Base-by-base conservation (phyloP, 2,888 invertebrate genomes). In the Drosophila phalerata region DNA sequence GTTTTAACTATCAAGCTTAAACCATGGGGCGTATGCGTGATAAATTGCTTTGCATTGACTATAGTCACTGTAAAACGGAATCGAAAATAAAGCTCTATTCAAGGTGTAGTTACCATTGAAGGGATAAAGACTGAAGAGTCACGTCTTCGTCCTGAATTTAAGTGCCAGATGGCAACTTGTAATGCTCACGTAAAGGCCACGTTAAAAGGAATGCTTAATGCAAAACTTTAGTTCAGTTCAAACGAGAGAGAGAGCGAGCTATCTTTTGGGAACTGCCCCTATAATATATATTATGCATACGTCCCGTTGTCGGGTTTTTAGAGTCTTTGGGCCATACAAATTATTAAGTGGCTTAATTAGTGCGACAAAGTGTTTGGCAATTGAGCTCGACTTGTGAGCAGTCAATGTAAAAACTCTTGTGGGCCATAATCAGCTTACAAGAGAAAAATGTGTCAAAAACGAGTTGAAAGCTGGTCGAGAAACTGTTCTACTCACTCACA, bases 301-400 rank as follows among this genome's bases (percentile, higher is more conserved):
- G 82, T 66, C 63, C 48, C 43, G 68, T 52, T 40, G 65, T 28
- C 37, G 17, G 42, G 13, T 22, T 45, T 22, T 45, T 37, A 49
- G 53, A 45, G 47, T 28, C 64, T 53, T 53, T 43, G 8, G 49
- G 47, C 60, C 62, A 42, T 55, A 51, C 64, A 70, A 64, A 64
- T 69, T 67, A 49, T 58, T 86, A 86, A 75, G 62, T 76, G 72
- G 76, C 79, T 81, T 89, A 85, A 85, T 85, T 89, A 85, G 82
- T 67, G 72, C 61, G 57, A 76, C 79, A 78, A 57, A 90, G 72
- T 84, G 85, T 73, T 75, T 65, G 62, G 63, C 84, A 88, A 85
- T 90, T 68, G 67, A 65, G 77, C 61, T 63, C 37, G 38, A 42
- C 30, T 56, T 66, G 48, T 40, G 11, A 72, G 47, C 13, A 22